These are phyloP conservation scores for Mungos mungo DNA, from an alignment of 2,113 vertebrate genomes.

Conservation along the genomic window DNA sequence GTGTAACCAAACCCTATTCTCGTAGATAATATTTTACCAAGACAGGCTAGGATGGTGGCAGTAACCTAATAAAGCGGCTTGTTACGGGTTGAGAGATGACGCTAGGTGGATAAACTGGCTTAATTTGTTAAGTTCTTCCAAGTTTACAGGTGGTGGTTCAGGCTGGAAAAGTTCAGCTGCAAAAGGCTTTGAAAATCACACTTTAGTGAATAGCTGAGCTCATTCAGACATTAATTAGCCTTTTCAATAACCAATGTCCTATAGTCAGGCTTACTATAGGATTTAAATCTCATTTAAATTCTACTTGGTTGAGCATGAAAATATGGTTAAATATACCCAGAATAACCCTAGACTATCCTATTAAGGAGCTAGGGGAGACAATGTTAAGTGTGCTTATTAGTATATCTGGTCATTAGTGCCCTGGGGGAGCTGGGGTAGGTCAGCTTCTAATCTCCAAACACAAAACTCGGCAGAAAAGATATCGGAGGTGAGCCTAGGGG, in stretches of 20 bases:
- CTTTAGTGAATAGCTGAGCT: not conserved
- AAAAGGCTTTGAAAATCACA: constrained; percentile 18
- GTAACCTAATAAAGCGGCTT: not conserved
- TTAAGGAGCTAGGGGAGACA: not conserved
- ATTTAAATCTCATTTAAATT: constrained; percentile 26
- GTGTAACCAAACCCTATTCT: not conserved
- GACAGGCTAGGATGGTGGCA: not conserved
- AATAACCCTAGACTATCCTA: not conserved
- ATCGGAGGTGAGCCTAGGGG: not conserved
- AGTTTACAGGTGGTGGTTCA: not conserved
- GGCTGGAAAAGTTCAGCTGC: constrained; percentile 18
- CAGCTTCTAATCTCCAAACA: not conserved
- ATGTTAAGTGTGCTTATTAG: not conserved
- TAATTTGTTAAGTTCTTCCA: not conserved
- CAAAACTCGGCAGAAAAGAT: not conserved
- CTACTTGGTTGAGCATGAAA: not conserved
- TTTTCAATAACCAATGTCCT: not conserved
- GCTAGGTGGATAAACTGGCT: not conserved
- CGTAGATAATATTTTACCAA: not conserved
- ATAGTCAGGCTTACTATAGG: not conserved
- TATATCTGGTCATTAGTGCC: not conserved
- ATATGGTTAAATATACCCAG: not conserved
- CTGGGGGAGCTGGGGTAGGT: not conserved
- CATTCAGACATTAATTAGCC: not conserved
- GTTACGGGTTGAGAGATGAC: not conserved